Percentiles rank a stretch among this genome's conserved stretches.
phyloP scores from a whole-genome alignment of 2,888 invertebrate genomes.

The Saturnia japonica region DNA sequence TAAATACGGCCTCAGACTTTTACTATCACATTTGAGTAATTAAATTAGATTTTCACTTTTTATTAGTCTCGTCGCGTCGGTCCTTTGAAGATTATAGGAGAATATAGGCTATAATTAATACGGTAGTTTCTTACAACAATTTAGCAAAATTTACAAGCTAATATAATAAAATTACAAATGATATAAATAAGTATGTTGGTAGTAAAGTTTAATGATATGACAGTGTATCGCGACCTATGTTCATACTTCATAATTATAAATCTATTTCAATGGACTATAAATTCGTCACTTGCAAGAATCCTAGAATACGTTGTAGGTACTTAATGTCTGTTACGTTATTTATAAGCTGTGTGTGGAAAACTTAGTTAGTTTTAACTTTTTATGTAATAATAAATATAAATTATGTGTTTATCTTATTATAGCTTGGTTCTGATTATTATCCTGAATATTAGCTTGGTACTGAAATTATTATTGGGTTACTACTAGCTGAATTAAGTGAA shows the following conservation, averaged over 20 bases:
- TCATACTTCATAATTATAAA: background rate
- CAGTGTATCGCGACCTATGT: background rate
- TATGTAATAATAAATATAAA: too few species aligned
- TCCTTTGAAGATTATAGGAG: background rate
- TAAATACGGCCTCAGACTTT: conserved; percentile 3
- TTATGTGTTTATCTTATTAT: too few species aligned
- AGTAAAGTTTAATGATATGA: background rate
- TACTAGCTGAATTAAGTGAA: too few species aligned
- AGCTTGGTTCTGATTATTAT: too few species aligned
- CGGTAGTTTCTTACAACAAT: background rate
- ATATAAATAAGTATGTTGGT: background rate
- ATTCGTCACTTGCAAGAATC: background rate
- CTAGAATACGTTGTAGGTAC: background rate
- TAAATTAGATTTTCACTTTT: background rate
- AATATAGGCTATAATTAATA: background rate
- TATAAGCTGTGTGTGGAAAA: background rate
- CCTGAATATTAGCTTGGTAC: too few species aligned
- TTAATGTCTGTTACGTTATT: too few species aligned
- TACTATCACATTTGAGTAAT: background rate
- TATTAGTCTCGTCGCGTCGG: background rate
- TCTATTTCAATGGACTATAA: background rate
- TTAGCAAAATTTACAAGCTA: background rate
- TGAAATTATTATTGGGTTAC: too few species aligned
- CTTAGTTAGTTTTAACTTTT: too few species aligned
- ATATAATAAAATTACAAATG: background rate